Conservation (phyloP, 2,797 vertebrate genomes). For the Strix occidentalis region DNA sequence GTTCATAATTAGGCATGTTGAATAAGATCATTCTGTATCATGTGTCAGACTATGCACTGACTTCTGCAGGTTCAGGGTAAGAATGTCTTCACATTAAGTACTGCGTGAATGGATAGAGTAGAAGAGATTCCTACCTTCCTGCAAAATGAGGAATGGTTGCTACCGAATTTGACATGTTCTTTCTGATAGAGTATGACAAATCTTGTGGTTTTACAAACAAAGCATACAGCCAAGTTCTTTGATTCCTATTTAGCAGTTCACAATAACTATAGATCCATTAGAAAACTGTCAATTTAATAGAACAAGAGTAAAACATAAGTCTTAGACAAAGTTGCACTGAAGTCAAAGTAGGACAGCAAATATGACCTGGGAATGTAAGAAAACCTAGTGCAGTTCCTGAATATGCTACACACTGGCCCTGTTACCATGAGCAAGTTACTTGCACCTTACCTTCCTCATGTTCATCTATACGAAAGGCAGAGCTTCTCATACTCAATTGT, state of each 20-base stretch:
- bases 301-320: neutral
- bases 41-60: neutral
- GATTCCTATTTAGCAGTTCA: constrained; percentile 32
- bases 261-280: neutral
- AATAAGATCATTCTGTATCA: neutral
- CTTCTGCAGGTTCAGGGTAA: neutral
- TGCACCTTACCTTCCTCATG: neutral
- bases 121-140: neutral
- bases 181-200: constrained; percentile 23
- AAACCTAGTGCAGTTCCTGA: neutral
- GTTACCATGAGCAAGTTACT: neutral
- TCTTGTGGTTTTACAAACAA: neutral
- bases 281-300: neutral
- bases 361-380: neutral
- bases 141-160: neutral
- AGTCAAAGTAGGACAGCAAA: neutral
- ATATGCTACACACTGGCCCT: neutral
- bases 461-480: neutral
- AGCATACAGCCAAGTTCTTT: neutral
- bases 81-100: neutral
- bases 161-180: neutral
- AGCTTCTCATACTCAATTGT: neutral
- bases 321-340: neutral
- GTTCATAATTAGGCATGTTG: neutral
- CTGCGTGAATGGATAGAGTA: neutral